Evolutionary conservation across 2,888 invertebrate species (phyloP).

Genomic region (Leistus spinibarbis): DNA sequence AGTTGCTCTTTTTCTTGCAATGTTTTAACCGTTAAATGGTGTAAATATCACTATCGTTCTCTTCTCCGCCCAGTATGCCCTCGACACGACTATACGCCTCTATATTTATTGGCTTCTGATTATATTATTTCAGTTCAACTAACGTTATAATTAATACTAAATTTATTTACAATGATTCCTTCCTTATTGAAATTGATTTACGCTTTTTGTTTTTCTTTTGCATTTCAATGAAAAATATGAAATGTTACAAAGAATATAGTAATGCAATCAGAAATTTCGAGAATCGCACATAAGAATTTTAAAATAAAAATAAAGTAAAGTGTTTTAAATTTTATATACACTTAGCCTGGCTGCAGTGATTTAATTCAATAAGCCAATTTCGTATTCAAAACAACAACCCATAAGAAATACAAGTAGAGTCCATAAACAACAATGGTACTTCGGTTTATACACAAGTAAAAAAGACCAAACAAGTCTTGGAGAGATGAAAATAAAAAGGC

Average conservation of each 20-base stretch:
- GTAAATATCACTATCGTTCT: neutral
- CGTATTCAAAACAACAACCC: neutral
- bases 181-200: neutral
- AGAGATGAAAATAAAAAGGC: conserved; percentile 7
- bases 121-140: neutral
- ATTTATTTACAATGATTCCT: neutral
- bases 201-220: too few relatives aligned
- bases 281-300: too few relatives aligned
- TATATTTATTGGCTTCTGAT: neutral
- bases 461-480: neutral
- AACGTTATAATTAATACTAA: neutral
- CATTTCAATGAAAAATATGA: too few relatives aligned
- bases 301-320: neutral
- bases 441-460: neutral
- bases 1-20: neutral
- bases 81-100: too few relatives aligned
- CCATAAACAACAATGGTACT: neutral
- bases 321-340: neutral
- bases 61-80: neutral
- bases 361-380: neutral
- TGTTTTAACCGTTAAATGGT: neutral
- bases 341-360: neutral
- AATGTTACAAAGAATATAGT: too few relatives aligned
- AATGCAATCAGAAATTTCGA: too few relatives aligned
- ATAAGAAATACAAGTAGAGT: neutral